Percentiles rank a stretch among this genome's conserved stretches.
phyloP scores from a whole-genome alignment of 2,797 vertebrate genomes.

The Enteromius fasciolatus region DNA sequence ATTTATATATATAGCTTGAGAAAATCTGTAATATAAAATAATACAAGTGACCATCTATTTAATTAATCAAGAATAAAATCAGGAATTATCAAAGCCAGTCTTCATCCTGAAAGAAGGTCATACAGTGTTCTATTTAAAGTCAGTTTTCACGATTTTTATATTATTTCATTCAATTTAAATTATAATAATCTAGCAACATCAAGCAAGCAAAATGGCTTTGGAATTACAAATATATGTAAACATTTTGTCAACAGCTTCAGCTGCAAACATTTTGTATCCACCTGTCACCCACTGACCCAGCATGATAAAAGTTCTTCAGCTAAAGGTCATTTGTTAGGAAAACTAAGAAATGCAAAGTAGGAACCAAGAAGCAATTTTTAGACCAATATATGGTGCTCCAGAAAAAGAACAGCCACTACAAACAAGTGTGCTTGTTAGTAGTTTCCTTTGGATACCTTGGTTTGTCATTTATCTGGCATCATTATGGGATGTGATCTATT shows the following conservation, averaged over 20 bases:
- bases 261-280: neutral
- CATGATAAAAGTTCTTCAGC: neutral
- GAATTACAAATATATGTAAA: neutral
- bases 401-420: neutral
- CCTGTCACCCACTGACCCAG: neutral
- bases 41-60: too few relatives aligned
- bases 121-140: neutral
- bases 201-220: neutral
- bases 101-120: too few relatives aligned
- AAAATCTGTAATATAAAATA: too few relatives aligned
- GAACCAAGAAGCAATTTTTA: constrained; percentile 5
- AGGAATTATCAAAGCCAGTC: too few relatives aligned
- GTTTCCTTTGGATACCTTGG: constrained; percentile 17
- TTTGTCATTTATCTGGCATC: constrained; percentile 37
- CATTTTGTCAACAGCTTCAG: neutral
- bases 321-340: neutral
- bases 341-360: neutral
- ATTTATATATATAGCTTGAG: too few relatives aligned
- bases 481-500: constrained; percentile 44
- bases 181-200: neutral
- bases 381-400: constrained; percentile 3
- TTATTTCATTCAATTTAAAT: neutral
- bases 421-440: constrained; percentile 29
- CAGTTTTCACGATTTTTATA: neutral
- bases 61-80: too few relatives aligned